Evolutionary conservation across 2,113 vertebrate genomes (phyloP).

Genomic region (Siphamia tubifer): DNA sequence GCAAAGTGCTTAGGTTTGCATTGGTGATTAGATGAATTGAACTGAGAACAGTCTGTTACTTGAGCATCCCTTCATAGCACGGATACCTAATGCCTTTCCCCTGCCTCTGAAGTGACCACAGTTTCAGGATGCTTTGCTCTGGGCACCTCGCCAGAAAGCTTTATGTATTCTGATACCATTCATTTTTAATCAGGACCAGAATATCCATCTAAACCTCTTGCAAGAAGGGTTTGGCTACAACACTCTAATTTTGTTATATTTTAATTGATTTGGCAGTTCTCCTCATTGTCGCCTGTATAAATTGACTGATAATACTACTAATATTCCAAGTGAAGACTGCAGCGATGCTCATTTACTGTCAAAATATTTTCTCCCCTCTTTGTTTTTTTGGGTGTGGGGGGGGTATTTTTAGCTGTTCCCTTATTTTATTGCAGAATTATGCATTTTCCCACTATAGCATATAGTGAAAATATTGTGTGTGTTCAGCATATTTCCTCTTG

Average conservation of each 20-base stretch:
- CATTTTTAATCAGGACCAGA: constrained; percentile 79
- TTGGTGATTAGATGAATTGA: constrained; percentile 77
- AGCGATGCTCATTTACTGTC: constrained; percentile 5
- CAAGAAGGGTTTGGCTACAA: constrained; percentile 47
- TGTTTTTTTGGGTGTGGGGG: not conserved
- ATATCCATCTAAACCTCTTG: constrained; percentile 64
- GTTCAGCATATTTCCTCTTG: constrained; percentile 59
- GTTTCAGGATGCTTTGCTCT: constrained; percentile 72
- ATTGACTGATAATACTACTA: constrained; percentile 40
- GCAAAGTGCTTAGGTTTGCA: constrained; percentile 79
- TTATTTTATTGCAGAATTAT: constrained; percentile 30
- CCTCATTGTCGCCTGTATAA: constrained; percentile 31
- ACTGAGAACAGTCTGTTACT: constrained; percentile 74
- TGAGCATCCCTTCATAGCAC: constrained; percentile 66
- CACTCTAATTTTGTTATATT: constrained; percentile 51
- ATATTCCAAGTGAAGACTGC: constrained; percentile 13
- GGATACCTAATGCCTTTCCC: constrained; percentile 70
- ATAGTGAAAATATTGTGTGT: constrained; percentile 35
- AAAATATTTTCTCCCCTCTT: not conserved
- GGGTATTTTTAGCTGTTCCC: constrained; percentile 11
- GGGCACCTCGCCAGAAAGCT: constrained; percentile 71
- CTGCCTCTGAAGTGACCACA: constrained; percentile 75
- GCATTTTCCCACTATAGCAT: constrained; percentile 13
- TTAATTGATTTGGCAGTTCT: constrained; percentile 59
- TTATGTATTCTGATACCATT: constrained; percentile 79